phyloP scores from a whole-genome alignment of 2,888 invertebrate genomes.

The Minunthozetes semirufus region DNA sequence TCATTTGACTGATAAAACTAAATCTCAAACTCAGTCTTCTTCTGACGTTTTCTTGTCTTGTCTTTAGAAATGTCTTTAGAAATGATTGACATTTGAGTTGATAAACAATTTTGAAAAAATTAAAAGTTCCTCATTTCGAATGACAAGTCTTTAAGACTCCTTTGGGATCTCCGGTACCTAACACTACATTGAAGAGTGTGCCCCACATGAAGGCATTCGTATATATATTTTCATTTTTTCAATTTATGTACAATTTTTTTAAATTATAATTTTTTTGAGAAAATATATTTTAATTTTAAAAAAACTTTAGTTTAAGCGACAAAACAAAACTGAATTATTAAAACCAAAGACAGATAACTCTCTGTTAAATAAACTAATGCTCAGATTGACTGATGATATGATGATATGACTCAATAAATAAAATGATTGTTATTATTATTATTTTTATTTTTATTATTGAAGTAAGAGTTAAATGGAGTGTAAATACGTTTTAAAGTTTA shows the following conservation, averaged over 20 bases:
- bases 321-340: constrained; percentile 21
- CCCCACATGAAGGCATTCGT: constrained; percentile 3
- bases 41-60: not conserved
- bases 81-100: constrained; percentile 12
- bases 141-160: not conserved
- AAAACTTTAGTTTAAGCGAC: not conserved
- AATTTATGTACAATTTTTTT: constrained; percentile 17
- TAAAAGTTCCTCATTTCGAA: constrained; percentile 19
- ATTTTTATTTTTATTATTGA: not conserved
- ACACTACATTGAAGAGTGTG: not conserved
- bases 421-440: constrained; percentile 13
- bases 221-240: not conserved
- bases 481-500: constrained; percentile 11
- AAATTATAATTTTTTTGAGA: not conserved
- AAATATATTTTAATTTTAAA: not conserved
- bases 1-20: not conserved
- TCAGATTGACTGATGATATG: constrained; percentile 5
- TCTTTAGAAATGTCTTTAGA: constrained; percentile 24
- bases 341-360: constrained; percentile 23
- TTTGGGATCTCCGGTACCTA: constrained; percentile 10
- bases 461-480: not conserved
- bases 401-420: constrained; percentile 23
- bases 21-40: not conserved
- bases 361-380: constrained; percentile 23
- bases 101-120: constrained; percentile 7